Percentiles rank a stretch among this genome's conserved stretches.
Evolutionary conservation across 2,113 vertebrate genomes (phyloP).

Genomic region (Chaetodon trifascialis): DNA sequence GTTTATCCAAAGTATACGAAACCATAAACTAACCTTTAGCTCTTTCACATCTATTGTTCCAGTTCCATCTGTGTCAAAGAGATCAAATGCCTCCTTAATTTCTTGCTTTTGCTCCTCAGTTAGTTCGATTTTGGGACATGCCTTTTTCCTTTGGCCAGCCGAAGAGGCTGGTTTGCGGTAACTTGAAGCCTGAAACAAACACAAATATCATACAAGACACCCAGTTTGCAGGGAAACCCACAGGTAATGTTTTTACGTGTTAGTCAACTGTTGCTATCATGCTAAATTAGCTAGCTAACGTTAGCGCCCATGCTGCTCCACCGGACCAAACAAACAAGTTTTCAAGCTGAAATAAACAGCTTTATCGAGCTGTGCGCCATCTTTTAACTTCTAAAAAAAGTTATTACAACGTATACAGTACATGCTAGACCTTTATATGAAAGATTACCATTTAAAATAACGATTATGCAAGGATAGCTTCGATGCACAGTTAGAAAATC

Average conservation of each 20-base stretch:
- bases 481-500: not conserved
- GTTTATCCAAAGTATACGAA: not conserved
- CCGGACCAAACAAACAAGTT: not conserved
- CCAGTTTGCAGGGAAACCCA: not conserved
- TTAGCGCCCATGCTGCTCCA: conserved; percentile 23
- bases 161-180: conserved; percentile 79
- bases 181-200: conserved; percentile 85
- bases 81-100: conserved; percentile 94
- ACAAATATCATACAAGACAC: not conserved
- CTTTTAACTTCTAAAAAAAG: not conserved
- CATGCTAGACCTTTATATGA: not conserved
- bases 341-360: not conserved
- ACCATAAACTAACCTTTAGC: conserved; percentile 86
- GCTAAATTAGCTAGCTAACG: conserved; percentile 34
- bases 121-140: conserved; percentile 86
- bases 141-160: conserved; percentile 84
- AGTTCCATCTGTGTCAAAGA: conserved; percentile 92
- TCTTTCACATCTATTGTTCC: conserved; percentile 94
- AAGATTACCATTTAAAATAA: conserved; percentile 60
- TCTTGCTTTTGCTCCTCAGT: conserved; percentile 94
- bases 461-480: not conserved
- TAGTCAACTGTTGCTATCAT: not conserved
- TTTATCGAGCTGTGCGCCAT: not conserved
- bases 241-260: not conserved
- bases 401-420: not conserved